phyloP scores from a whole-genome alignment of 2,113 vertebrate genomes.

The Hepsetus odoe region DNA sequence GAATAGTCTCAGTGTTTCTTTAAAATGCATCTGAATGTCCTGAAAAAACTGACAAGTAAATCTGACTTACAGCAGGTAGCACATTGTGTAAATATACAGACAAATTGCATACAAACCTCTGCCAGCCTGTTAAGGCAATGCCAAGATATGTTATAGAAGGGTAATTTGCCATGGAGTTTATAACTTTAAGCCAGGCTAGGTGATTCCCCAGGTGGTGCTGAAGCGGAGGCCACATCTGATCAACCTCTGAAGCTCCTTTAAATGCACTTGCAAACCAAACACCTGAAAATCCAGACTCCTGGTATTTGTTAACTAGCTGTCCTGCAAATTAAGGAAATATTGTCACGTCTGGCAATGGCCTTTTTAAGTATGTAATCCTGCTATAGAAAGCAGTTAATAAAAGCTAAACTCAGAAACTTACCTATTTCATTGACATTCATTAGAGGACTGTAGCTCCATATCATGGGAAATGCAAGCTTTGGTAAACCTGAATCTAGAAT shows the following conservation, averaged over 20 bases:
- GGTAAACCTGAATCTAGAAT: slow-evolving; percentile 57
- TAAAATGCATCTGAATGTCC: too few relatives aligned
- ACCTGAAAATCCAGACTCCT: slow-evolving; percentile 66
- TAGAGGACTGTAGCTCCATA: slow-evolving; percentile 57
- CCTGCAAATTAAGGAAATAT: slow-evolving; percentile 57
- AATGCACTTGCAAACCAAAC: slow-evolving; percentile 83
- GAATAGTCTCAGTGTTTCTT: too few relatives aligned
- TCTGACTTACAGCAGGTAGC: too few relatives aligned
- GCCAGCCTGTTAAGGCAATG: slow-evolving; percentile 79
- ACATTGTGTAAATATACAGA: neutral
- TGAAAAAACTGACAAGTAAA: too few relatives aligned
- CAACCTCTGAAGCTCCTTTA: slow-evolving; percentile 74
- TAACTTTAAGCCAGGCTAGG: slow-evolving; percentile 75
- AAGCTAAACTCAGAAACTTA: slow-evolving; percentile 13
- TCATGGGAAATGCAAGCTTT: slow-evolving; percentile 54
- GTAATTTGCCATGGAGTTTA: slow-evolving; percentile 61
- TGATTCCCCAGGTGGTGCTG: slow-evolving; percentile 76
- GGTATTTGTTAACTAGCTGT: slow-evolving; percentile 67
- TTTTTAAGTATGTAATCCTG: neutral
- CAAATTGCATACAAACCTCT: slow-evolving; percentile 69
- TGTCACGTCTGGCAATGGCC: neutral
- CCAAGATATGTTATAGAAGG: slow-evolving; percentile 68
- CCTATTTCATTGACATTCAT: slow-evolving; percentile 50
- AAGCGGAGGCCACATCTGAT: slow-evolving; percentile 72
- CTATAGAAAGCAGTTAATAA: too few relatives aligned